Conservation (phyloP, 2,797 vertebrate genomes). For the Pseudochirops cupreus region DNA sequence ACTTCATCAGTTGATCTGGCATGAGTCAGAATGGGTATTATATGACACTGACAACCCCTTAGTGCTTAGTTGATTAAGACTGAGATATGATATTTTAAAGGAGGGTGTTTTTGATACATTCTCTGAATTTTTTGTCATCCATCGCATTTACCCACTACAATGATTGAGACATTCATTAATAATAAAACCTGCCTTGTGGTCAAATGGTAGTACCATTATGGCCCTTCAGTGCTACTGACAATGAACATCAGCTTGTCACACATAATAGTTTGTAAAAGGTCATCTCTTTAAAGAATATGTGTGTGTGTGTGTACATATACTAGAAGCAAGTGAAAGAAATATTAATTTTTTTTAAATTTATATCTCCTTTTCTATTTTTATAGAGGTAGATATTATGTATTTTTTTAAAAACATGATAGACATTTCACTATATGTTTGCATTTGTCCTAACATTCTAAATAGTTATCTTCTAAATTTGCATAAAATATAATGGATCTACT, state of each 20-base stretch:
- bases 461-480: neutral
- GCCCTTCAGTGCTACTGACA: neutral
- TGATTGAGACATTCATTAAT: neutral
- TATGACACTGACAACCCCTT: neutral
- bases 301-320: no score
- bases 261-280: neutral
- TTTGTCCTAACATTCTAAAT: neutral
- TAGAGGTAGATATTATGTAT: neutral
- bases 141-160: neutral
- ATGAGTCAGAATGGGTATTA: neutral
- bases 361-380: neutral
- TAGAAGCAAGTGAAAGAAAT: neutral
- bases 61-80: neutral
- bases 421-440: neutral
- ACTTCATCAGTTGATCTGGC: neutral
- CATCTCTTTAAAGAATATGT: neutral
- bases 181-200: neutral
- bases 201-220: neutral
- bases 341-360: neutral
- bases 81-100: no score
- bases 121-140: neutral
- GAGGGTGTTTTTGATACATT: neutral
- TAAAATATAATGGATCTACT: neutral
- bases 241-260: neutral
- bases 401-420: neutral